phyloP scores from a whole-genome alignment of 2,113 vertebrate species.

The Oenanthe oenanthe region DNA sequence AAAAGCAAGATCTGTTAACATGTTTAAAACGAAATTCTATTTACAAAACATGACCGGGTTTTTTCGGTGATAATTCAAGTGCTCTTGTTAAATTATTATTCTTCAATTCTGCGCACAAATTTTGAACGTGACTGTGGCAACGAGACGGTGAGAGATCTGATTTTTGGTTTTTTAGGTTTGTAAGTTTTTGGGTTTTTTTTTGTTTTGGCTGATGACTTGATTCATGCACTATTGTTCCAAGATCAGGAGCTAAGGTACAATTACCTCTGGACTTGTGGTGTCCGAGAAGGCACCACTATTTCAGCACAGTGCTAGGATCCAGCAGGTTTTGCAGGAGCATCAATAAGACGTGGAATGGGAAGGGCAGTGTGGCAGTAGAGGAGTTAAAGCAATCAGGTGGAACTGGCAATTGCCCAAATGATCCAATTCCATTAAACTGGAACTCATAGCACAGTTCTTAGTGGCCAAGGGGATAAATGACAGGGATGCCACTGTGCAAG shows the following conservation, averaged over 20 bases:
- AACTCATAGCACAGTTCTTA: neutral
- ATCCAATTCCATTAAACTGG: neutral
- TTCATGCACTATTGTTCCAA: neutral
- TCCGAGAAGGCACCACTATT: neutral
- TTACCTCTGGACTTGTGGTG: neutral
- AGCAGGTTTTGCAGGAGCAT: neutral
- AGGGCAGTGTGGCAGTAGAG: neutral
- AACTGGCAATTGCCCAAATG: neutral
- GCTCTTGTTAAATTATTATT: neutral
- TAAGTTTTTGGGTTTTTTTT: no score
- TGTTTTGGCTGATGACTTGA: neutral
- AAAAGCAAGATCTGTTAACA: neutral
- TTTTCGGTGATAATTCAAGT: neutral
- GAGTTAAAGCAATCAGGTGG: neutral
- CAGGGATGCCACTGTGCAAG: neutral
- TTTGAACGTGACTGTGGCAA: neutral
- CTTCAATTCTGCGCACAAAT: neutral
- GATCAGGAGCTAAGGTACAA: neutral
- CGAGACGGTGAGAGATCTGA: accelerated
- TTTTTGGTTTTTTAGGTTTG: neutral
- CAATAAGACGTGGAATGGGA: neutral
- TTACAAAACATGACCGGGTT: neutral
- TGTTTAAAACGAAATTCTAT: neutral
- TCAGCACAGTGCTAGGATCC: neutral
- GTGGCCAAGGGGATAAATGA: neutral